Percentiles rank a stretch among this genome's conserved stretches.
Conservation (phyloP, 2,113 vertebrate genomes). For the Oryzias javanicus region DNA sequence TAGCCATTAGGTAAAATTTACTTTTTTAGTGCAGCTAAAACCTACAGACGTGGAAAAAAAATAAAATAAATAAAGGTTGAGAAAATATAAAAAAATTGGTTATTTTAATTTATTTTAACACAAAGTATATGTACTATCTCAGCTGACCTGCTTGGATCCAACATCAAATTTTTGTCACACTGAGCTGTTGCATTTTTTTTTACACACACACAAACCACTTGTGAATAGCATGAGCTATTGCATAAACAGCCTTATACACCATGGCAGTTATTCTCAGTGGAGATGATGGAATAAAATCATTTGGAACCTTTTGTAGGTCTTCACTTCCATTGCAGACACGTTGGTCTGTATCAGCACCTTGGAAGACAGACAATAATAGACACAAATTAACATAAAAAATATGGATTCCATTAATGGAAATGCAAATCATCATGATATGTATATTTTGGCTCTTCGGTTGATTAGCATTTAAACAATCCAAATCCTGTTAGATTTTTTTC, state of each 20-base stretch:
- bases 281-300: conserved; percentile 65
- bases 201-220: conserved; percentile 45
- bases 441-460: too few relatives aligned
- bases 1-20: too few relatives aligned
- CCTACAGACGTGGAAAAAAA: background rate
- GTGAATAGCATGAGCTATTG: conserved; percentile 10
- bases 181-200: conserved; percentile 23
- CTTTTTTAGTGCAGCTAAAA: too few relatives aligned
- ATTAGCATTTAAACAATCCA: too few relatives aligned
- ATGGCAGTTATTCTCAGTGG: conserved; percentile 68
- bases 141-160: conserved; percentile 58
- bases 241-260: conserved; percentile 72
- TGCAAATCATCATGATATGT: too few relatives aligned
- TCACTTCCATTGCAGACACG: conserved; percentile 62
- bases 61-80: background rate
- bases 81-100: too few relatives aligned
- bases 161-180: conserved; percentile 43
- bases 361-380: background rate
- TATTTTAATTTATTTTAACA: too few relatives aligned
- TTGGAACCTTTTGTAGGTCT: conserved; percentile 49
- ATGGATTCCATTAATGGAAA: too few relatives aligned
- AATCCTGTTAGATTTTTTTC: too few relatives aligned
- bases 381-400: too few relatives aligned
- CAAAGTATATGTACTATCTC: background rate
- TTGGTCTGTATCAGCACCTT: background rate